Base-by-base conservation (phyloP, 2,888 invertebrate genomes). In the Lithodes maja region DNA sequence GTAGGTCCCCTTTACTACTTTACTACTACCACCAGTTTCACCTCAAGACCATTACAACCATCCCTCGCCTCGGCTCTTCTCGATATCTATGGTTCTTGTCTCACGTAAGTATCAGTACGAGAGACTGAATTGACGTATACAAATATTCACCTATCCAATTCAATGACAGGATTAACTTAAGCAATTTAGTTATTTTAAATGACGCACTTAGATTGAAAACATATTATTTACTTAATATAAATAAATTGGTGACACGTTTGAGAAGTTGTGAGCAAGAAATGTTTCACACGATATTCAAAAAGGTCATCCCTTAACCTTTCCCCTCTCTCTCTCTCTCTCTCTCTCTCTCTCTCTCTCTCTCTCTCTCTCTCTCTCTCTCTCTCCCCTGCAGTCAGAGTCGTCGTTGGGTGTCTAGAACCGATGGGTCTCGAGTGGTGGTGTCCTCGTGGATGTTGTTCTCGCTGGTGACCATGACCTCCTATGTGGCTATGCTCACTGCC, bases 401-500 rank as follows among this genome's bases (percentile, higher is more conserved):
- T n/a, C 84, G 55, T 9, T 89, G 84, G 84, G 52, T 61, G 49
- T 33, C 84, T n/a, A 77, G 71, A 12, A 69, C 5, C 1, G 0
- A 17, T n/a, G 61, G 79, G 9, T 33, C 77, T 9, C 85, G 85
- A 1, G 69, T 83, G 2, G 75, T 89, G 77, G 52, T 78, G 2
- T 61, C 53, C 2, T 49, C 77, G 0, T 89, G 77, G 82, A 50
- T 85, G 3, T 9, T 89, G 0, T 78, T 81, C 33, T 82, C 82
- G 50, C 68, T 85, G 5, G 89, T 89, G 49, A 61, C 79, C 7
- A 50, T 86, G n/a, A 83, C 85, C 33, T 55, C 85, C 50, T 89
- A 89, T 61, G 83, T 89, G 54, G 89, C 89, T 50, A 89, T 89
- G 89, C 78, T 89, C 7, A 89, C 89, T 0, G 89, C 89, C 52